phyloP scores from a whole-genome alignment of 2,888 invertebrate species.

The Eumerus sabulonum region DNA sequence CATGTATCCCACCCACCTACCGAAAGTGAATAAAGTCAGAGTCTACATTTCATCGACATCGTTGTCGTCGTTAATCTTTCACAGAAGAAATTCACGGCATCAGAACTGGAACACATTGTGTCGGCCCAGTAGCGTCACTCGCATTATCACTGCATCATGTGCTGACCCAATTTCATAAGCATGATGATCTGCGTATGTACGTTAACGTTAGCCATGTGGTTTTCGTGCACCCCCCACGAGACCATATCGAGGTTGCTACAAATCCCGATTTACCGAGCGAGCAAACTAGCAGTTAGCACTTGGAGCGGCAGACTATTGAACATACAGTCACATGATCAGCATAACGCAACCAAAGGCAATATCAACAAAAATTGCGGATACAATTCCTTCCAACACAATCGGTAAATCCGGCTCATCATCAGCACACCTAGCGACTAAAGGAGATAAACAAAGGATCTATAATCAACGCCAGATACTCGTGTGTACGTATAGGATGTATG shows the following conservation, averaged over 20 bases:
- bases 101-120: constrained; percentile 38
- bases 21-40: constrained; percentile 14
- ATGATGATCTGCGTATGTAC: constrained; percentile 13
- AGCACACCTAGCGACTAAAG: constrained; percentile 23
- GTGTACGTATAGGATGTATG: background rate
- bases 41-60: background rate
- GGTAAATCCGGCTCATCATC: background rate
- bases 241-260: constrained; percentile 35
- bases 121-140: constrained; percentile 7
- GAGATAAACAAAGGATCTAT: constrained; percentile 45
- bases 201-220: constrained; percentile 36
- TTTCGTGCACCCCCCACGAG: constrained; percentile 21
- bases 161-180: constrained; percentile 44
- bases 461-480: constrained; percentile 60
- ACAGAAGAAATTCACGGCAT: constrained; percentile 22
- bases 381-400: constrained; percentile 29
- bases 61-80: constrained; percentile 40
- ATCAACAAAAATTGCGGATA: constrained; percentile 48
- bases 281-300: constrained; percentile 35
- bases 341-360: constrained; percentile 42
- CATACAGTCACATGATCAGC: constrained; percentile 30
- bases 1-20: constrained; percentile 29
- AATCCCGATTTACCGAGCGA: constrained; percentile 19
- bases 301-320: too few relatives aligned
- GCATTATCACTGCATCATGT: constrained; percentile 45